Conservation (phyloP, 2,113 vertebrate species). For the Tragelaphus imberbis region DNA sequence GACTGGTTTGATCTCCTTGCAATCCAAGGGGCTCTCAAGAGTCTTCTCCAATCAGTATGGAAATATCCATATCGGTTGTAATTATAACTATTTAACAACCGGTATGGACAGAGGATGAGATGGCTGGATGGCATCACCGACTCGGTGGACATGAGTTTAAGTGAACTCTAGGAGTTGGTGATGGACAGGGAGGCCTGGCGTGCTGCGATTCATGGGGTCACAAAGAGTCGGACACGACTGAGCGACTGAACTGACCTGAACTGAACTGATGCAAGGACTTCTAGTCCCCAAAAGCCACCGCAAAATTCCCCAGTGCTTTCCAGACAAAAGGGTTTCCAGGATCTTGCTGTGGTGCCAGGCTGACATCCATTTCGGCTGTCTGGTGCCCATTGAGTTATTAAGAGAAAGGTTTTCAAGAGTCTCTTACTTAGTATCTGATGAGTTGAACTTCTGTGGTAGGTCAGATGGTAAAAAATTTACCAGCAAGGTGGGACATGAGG, state of each 20-base stretch:
- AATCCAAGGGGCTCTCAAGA: background rate
- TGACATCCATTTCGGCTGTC: background rate
- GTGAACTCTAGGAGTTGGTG: too few relatives aligned
- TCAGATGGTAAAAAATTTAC: background rate
- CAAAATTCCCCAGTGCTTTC: background rate
- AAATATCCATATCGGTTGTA: background rate
- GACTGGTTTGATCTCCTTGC: background rate
- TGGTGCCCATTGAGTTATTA: background rate
- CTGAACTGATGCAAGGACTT: too few relatives aligned
- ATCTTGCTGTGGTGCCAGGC: background rate
- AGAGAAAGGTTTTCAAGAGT: background rate
- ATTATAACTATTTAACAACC: background rate
- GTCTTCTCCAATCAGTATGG: background rate
- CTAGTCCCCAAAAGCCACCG: rapidly evolving
- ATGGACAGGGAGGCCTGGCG: too few relatives aligned
- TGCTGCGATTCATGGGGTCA: too few relatives aligned
- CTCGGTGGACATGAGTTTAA: too few relatives aligned
- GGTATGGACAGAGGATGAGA: background rate
- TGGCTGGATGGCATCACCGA: too few relatives aligned
- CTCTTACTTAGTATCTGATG: background rate
- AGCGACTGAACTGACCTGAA: too few relatives aligned
- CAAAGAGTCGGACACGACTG: too few relatives aligned
- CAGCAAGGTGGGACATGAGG: background rate
- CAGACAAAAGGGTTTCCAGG: background rate
- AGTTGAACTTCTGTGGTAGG: background rate